Conservation (phyloP, 2,888 invertebrate species). For the Elaeidobius kamerunicus region DNA sequence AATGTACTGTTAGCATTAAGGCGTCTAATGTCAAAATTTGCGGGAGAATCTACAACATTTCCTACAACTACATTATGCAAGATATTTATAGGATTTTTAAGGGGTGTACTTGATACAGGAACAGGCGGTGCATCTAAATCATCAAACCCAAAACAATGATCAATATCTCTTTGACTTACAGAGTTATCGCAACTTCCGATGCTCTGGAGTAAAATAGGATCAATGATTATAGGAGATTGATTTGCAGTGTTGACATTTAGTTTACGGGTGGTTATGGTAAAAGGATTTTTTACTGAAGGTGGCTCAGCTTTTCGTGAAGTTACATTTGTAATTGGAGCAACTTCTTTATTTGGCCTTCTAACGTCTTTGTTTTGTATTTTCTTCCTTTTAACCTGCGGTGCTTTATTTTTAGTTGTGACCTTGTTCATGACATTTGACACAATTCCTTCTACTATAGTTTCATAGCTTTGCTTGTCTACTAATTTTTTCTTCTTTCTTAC, state of each 20-base stretch:
- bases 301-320: no score
- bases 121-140: neutral
- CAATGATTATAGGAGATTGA: no score
- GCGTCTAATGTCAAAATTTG: slow-evolving; percentile 9
- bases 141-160: slow-evolving; percentile 23
- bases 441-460: slow-evolving; percentile 7
- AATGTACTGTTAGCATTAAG: slow-evolving; percentile 26
- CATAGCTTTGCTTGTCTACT: slow-evolving; percentile 14
- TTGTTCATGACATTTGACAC: slow-evolving; percentile 15
- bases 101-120: slow-evolving; percentile 6
- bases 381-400: neutral
- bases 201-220: neutral
- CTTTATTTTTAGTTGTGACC: slow-evolving; percentile 1
- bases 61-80: slow-evolving; percentile 11
- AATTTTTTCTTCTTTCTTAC: slow-evolving; percentile 3
- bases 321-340: no score
- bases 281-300: no score
- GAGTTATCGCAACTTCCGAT: slow-evolving; percentile 2
- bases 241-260: no score
- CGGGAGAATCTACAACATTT: slow-evolving; percentile 10
- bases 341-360: no score
- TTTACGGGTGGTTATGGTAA: no score
- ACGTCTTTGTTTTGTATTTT: no score
- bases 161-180: slow-evolving; percentile 10
- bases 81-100: slow-evolving; percentile 7